Evolutionary conservation across 2,888 invertebrate species (phyloP), one percentile per base, ranked within the genome.

Genomic region (Nudaria mundana): DNA sequence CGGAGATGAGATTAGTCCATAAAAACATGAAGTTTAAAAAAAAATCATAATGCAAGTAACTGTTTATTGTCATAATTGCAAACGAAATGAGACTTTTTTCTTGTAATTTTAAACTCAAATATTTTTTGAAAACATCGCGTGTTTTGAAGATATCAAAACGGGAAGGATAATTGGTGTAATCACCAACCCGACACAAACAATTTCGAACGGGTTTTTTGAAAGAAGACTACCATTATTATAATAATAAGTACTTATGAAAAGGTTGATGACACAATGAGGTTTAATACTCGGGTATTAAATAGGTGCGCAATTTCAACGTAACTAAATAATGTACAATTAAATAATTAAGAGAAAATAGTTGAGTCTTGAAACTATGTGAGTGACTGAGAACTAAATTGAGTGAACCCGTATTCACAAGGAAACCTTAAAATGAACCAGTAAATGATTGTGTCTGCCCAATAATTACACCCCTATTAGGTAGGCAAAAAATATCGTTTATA

Each of bases 191-290:
- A 34, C 40, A 43, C 37, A 30, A 40, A 46, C 34, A 32, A 57
- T 55, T 40, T 39, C 23, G 40, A 47, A 50, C 55, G 33, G 44
- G 52, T 50, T 52, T 42, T 54, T 54, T 22, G 18, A 14, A 45
- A 57, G 34, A 55, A 55, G 47, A 55, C 36, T 41, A 44, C 32
- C 37, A 57, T 57, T 57, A 58, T 58, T 48, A 38, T 55, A 55
- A 38, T 55, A 55, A 48, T 55, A 42, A 57, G 55, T 45, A 42
- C 31, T 54, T 49, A 55, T 52, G 43, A 57, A 53, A 48, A 56
- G 56, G 55, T 57, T 57, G 58, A 54, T 48, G 56, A 55, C 55
- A 54, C 49, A n/a, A n/a, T n/a, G n/a, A n/a, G n/a, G n/a, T n/a
- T n/a, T n/a, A n/a, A n/a, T n/a, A n/a, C n/a, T n/a, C n/a, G n/a